Conservation (phyloP, 2,888 invertebrate genomes). For the Spilarctia lutea region DNA sequence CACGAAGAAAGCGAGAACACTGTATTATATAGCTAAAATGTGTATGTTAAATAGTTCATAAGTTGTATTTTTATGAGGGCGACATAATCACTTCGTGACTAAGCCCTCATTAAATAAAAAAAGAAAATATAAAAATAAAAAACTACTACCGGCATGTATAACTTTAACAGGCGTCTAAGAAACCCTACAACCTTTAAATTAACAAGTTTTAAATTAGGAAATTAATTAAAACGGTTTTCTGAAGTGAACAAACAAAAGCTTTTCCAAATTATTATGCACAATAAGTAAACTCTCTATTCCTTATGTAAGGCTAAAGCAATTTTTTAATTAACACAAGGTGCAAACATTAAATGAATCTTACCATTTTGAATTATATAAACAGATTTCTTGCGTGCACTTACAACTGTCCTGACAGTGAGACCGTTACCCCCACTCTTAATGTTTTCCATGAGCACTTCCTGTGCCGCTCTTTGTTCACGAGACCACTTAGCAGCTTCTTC, state of each 20-base stretch:
- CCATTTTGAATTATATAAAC: constrained; percentile 80
- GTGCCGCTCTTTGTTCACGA: constrained; percentile 78
- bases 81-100: too few relatives aligned
- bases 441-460: constrained; percentile 82
- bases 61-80: too few relatives aligned
- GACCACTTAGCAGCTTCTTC: constrained; percentile 84
- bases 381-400: constrained; percentile 66
- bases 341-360: constrained; percentile 41
- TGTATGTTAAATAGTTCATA: too few relatives aligned
- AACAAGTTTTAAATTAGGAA: background rate
- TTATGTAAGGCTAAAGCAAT: background rate
- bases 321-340: background rate
- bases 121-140: too few relatives aligned
- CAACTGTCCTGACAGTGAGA: constrained; percentile 77
- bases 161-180: background rate
- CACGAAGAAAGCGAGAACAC: too few relatives aligned
- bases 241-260: background rate
- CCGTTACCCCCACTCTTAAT: constrained; percentile 83
- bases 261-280: background rate
- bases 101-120: too few relatives aligned
- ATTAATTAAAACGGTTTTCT: background rate
- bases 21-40: too few relatives aligned
- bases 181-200: background rate
- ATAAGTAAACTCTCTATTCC: background rate
- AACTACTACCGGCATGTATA: too few relatives aligned